These are phyloP conservation scores for Nasonia vitripennis DNA, from an alignment of 1,140 invertebrate genomes.

Conservation along the genomic window DNA sequence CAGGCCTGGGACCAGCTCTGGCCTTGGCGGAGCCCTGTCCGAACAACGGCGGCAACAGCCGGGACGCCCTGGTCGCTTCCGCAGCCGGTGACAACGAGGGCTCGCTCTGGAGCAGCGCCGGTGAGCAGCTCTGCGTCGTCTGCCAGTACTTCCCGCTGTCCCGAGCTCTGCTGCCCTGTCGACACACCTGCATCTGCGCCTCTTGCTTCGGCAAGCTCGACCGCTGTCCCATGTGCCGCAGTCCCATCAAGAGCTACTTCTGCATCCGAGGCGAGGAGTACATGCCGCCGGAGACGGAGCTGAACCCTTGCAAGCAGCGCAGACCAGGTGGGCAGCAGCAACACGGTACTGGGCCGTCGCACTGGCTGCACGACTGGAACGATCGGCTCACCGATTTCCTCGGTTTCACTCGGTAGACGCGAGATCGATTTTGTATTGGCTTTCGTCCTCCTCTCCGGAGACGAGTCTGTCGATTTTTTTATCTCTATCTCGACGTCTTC, in stretches of 20 bases:
- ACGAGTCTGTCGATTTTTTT: background rate
- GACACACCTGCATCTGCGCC: conserved; percentile 89
- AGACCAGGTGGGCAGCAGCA: conserved; percentile 50
- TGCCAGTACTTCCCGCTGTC: conserved; percentile 86
- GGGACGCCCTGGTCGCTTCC: conserved; percentile 68
- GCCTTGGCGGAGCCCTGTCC: conserved; percentile 72
- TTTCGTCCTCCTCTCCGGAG: background rate
- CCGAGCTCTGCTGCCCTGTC: conserved; percentile 86
- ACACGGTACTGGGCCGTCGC: conserved; percentile 65
- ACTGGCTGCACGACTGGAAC: conserved; percentile 80
- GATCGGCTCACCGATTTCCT: conserved; percentile 80
- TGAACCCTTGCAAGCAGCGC: conserved; percentile 70
- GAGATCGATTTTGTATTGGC: background rate
- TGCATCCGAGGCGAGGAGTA: conserved; percentile 85
- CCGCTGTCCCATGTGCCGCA: conserved; percentile 88
- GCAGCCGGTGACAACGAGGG: conserved; percentile 69
- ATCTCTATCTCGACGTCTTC: background rate
- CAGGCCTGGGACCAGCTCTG: conserved; percentile 69
- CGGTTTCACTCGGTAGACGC: conserved; percentile 75
- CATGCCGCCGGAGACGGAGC: conserved; percentile 77
- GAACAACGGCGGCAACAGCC: conserved; percentile 61
- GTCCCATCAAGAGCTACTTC: conserved; percentile 87
- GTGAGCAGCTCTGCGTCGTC: conserved; percentile 85
- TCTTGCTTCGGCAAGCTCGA: conserved; percentile 83
- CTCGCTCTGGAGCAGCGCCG: conserved; percentile 76